Base-by-base conservation (phyloP, 2,113 vertebrate species). In the Microcebus murinus region DNA sequence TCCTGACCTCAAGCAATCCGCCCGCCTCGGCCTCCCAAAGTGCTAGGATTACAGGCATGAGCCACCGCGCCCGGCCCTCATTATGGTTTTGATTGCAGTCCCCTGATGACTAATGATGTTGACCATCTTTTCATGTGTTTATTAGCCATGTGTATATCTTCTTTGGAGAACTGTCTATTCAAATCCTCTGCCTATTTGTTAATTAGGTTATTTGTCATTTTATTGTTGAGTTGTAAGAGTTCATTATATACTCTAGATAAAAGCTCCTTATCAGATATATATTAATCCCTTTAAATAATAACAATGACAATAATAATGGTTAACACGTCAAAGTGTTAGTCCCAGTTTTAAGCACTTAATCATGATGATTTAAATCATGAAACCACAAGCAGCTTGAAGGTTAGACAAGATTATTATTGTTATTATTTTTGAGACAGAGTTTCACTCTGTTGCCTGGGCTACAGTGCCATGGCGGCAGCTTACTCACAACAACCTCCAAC, bases 241-340 rank as follows among this genome's bases (percentile, higher is more conserved):
- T 94, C 63, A 87, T 85, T 89, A 81, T 27, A 68, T 65, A 95
- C 36, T 61, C 20, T 73, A 81, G 15, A 70, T 48, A 71, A 12
- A 73, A 87, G 71, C 31, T n/a, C 36, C n/a, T 87, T 74, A 95
- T 57, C 17, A 83, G 6, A 76, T 18, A 68, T 17, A 65, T 31
- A 50, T 76, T 36, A 70, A 65, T 67, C 34, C 70, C 74, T 77
- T 87, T 92, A 83, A 94, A 89, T 85, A 92, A 71, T 29, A 70
- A 82, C 7, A 73, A 76, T 68, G 42, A 48, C 34, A 73, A 92
- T 21, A 96, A 76, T 50, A 96, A 76, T 45, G 42, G 50, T 29
- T 59, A 86, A 76, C 34, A 55, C 5, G 1, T 17, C 52, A 55
- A 71, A 48, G 39, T 85, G 55, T 77, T 86, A 91, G 18, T 59